Base-by-base conservation (phyloP, 2,797 vertebrate genomes). In the Acanthurus lineatus region DNA sequence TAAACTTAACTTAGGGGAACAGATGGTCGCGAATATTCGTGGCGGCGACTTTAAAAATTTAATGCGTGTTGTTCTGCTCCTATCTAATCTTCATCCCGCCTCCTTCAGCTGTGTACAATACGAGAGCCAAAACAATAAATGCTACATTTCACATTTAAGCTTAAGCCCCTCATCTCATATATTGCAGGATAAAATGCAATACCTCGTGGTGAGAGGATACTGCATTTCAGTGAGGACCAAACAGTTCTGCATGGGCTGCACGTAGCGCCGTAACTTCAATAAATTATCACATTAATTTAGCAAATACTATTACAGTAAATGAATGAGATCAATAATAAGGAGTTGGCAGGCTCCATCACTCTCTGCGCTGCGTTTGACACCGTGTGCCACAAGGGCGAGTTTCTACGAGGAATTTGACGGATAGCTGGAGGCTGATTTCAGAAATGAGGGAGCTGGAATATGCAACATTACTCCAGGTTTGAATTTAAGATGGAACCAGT, bases 21-120 rank as follows among this genome's bases (percentile, higher is more conserved):
- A 89, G 87, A 90, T 84, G 88, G 86, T 66, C 48, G 69, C 56
- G 69, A 72, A 66, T 59, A 81, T 75, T 51, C 51, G 20, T 20
- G 44, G 22, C 19, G 58, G 71, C 16, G 75, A 71, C 80, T 83
- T 88, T 80, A 10, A 63, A 66, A 77, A 81, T 76, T 2, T 15
- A 61, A 66, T 59, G 22, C 47, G 16, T 65, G 35, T 62, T 9
- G 62, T 48, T 47, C 10, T 22, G 9, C 8, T 72, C 0, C 28
- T 49, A 57, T 83, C 40, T 42, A 62, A 77, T 81, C 51, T 65
- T 14, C 22, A 15, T 63, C 35, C 45, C 25, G 10, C 73, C 20
- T 72, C 19, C 12, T 75, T 60, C 25, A 53, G 20, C 47, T 40
- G 11, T 60, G 12, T n/a, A 54, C 48, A n/a, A 47, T 64, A 44